phyloP scores from a whole-genome alignment of 2,888 invertebrate genomes.

The Trisateles emortualis region DNA sequence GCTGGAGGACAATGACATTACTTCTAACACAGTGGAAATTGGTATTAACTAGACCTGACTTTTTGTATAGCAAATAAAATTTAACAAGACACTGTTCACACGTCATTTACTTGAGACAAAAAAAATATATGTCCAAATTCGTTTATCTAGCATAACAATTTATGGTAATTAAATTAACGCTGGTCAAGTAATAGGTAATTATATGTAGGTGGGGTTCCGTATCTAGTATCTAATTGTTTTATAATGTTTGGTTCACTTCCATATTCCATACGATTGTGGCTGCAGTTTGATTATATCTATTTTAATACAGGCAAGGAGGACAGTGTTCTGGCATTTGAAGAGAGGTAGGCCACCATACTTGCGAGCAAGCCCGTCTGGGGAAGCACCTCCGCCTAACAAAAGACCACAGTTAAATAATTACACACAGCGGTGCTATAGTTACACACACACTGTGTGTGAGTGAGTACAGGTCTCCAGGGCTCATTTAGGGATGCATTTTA shows the following conservation, averaged over 20 bases:
- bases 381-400: no score
- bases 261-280: neutral
- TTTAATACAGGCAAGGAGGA: no score
- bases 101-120: constrained; percentile 73
- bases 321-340: no score
- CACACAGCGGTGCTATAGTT: no score
- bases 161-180: constrained; percentile 69
- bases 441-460: no score
- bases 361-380: no score
- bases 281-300: no score
- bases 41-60: constrained; percentile 33
- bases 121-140: constrained; percentile 69
- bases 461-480: no score
- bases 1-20: constrained; percentile 44
- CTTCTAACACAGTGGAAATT: constrained; percentile 50
- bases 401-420: no score
- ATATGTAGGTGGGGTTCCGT: constrained; percentile 49
- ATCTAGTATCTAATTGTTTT: constrained; percentile 7
- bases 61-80: constrained; percentile 66
- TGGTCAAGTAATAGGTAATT: constrained; percentile 53
- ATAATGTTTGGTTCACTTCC: neutral
- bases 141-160: constrained; percentile 69
- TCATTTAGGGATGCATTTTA: no score
- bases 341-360: no score
- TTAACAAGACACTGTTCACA: constrained; percentile 67